Evolutionary conservation across 2,888 invertebrate genomes (phyloP), one percentile per base, ranked within the genome.

Genomic region (Orchesella flavescens): DNA sequence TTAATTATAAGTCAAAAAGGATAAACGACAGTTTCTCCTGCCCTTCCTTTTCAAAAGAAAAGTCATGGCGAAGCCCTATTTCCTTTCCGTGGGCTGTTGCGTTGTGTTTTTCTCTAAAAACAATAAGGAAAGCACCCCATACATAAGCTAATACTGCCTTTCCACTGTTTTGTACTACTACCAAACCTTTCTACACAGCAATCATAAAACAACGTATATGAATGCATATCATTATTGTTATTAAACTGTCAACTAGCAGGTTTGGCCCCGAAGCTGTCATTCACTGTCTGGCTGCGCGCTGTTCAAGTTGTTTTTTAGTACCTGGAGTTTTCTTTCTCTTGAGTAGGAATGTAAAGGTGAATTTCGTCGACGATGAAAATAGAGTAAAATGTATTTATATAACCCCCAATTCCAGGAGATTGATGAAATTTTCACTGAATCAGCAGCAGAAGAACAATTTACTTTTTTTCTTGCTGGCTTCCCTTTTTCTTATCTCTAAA

Each of bases 241-340:
- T 82, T 82, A 76, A 82, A 82, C 75, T 76, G 82, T 82, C 82
- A 82, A 71, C 82, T 69, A 21, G 34, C 53, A 61, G 17, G 19
- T 61, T 82, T 57, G 17, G 19, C 69, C 24, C 19, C 9, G 53
- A 4, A 69, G 61, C 74, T 75, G 81, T 81, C 81, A 81, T 13
- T 55, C 72, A 12, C 13, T 71, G 23, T 23, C 15, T 71, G 43
- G 15, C 34, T 55, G n/a, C n/a, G n/a, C 15, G 9, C 71, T 66
- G 9, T 21, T 49, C 21, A 21, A 19, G 5, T 34, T 34, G 34
- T 34, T 34, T 68, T 19, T 44, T 68, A 68, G 17, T 9, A 10
- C n/a, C n/a, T 57, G 13, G 57, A 23, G 61, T 9, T 24, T 17
- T 10, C 55, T 55, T 10, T 55, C 13, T n/a, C 4, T n/a, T 19